phyloP scores from a whole-genome alignment of 2,888 invertebrate genomes.

The Rotaria sp. region DNA sequence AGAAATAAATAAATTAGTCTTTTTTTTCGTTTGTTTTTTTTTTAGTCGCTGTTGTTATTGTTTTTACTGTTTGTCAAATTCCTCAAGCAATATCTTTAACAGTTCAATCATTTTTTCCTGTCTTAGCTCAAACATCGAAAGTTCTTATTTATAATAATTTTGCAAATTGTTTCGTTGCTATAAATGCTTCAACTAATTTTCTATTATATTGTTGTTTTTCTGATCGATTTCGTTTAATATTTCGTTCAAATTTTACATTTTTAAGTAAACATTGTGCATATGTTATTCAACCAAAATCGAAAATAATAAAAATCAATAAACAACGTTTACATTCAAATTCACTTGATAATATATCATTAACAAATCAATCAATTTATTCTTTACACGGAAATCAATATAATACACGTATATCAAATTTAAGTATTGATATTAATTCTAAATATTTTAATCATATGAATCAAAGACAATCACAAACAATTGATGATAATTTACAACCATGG shows the following conservation, averaged over 20 bases:
- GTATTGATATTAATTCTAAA: neutral
- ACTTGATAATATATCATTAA: neutral
- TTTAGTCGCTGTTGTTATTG: slow-evolving; percentile 65
- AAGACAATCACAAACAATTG: neutral
- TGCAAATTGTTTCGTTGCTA: slow-evolving; percentile 65
- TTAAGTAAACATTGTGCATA: neutral
- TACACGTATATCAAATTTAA: neutral
- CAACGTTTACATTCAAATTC: neutral
- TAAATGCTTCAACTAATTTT: slow-evolving; percentile 72
- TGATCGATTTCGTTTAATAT: slow-evolving; percentile 66
- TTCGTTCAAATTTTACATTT: slow-evolving; percentile 42
- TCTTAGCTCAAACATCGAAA: slow-evolving; percentile 15
- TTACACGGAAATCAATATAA: neutral
- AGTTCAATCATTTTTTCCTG: slow-evolving; percentile 32
- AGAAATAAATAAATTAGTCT: neutral
- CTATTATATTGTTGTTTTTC: slow-evolving; percentile 70
- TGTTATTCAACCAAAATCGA: neutral
- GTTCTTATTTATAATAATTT: slow-evolving; percentile 62
- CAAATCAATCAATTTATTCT: neutral
- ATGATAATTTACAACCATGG: neutral
- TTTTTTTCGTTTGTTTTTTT: neutral
- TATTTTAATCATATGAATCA: neutral
- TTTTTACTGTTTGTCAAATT: slow-evolving; percentile 69
- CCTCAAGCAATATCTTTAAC: slow-evolving; percentile 62
- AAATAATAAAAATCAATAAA: neutral